phyloP scores from a whole-genome alignment of 2,888 invertebrate genomes.

The Fragum whitleyi region DNA sequence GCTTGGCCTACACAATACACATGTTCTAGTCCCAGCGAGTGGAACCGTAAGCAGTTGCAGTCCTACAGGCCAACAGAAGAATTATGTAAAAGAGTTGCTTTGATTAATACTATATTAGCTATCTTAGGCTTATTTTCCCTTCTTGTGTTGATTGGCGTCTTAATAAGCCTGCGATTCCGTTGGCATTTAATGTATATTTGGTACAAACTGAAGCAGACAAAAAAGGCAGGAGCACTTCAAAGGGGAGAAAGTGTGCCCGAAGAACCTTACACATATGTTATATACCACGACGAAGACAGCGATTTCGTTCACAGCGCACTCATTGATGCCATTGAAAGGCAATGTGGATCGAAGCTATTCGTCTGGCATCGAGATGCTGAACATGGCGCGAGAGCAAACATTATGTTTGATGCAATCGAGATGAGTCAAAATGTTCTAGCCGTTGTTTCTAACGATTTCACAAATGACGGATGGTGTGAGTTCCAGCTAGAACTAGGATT shows the following conservation, averaged over 20 bases:
- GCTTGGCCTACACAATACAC: background rate
- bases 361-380: slow-evolving; percentile 8
- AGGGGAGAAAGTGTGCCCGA: no score
- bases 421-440: background rate
- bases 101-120: background rate
- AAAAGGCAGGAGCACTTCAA: background rate
- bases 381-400: background rate
- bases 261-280: background rate
- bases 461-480: background rate
- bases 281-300: slow-evolving; percentile 13
- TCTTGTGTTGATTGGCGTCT: background rate
- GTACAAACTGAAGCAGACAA: background rate
- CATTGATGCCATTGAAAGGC: background rate
- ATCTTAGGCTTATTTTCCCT: background rate
- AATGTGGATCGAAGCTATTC: background rate
- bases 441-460: background rate
- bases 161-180: background rate
- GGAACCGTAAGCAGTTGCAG: background rate
- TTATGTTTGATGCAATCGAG: slow-evolving; percentile 7
- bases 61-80: background rate
- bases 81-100: background rate
- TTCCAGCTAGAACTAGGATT: background rate
- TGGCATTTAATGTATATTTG: background rate
- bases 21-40: background rate
- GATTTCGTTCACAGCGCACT: background rate